Conservation (phyloP, 2,888 invertebrate species). For the Nomada flava region DNA sequence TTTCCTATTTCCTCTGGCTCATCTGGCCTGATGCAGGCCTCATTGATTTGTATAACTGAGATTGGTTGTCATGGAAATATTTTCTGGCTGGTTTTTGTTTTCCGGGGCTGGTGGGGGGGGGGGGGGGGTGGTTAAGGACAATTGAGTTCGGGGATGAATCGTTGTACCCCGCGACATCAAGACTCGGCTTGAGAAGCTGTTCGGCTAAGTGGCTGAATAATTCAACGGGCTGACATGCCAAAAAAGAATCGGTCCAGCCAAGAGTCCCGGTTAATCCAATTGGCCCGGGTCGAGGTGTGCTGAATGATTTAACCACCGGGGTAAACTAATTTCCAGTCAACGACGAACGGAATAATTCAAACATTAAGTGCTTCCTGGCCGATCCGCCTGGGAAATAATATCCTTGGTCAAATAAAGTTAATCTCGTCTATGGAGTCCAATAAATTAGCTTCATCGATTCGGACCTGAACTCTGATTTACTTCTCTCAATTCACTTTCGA, state of each 20-base stretch:
- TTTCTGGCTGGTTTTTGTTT: neutral
- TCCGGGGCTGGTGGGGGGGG: no score
- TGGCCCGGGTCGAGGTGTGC: neutral
- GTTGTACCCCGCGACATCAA: neutral
- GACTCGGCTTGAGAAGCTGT: no score
- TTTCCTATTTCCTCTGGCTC: no score
- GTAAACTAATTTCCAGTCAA: constrained; percentile 5
- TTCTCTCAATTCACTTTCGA: no score
- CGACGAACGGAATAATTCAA: constrained; percentile 7
- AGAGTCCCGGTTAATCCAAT: constrained; percentile 8
- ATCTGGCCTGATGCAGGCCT: no score
- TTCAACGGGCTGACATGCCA: constrained; percentile 8
- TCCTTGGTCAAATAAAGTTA: neutral
- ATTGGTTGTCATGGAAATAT: no score
- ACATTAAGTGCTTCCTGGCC: neutral
- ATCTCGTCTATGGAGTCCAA: neutral
- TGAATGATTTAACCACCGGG: constrained; percentile 24
- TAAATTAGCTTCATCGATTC: no score
- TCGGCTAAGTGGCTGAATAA: neutral
- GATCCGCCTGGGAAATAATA: neutral
- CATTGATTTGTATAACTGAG: no score
- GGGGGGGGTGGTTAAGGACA: no score
- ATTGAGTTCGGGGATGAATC: no score
- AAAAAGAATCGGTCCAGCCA: constrained; percentile 1
- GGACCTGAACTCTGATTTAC: no score